Base-by-base conservation (phyloP, 1,140 invertebrate species). In the Sycophila sp. region DNA sequence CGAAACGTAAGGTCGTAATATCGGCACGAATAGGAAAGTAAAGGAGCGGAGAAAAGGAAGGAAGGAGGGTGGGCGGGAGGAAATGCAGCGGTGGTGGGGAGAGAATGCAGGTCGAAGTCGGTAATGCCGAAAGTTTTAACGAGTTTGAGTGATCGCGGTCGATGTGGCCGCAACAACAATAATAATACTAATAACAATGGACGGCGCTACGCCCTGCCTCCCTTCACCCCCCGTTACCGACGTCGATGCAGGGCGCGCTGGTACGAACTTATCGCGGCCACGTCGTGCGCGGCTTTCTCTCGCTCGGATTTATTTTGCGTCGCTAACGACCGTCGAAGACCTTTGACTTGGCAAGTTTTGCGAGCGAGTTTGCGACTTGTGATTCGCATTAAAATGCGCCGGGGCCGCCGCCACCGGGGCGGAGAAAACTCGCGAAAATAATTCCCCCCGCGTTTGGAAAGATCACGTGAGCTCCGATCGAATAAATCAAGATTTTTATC, bases 121-220 rank as follows among this genome's bases (percentile, higher is more conserved):
- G 77, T 81, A 86, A 85, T 85, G 80, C 76, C 72, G 70, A 84
- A 85, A 85, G 84, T 85, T 85, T 84, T 84, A 85, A 85, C 84
- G 82, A 85, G 81, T 84, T 84, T 83, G 84, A 85, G 75, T 81
- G 83, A 85, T 84, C 80, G 79, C 75, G 77, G 82, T 84, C 83
- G 81, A 85, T 85, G 80, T 34, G 47, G 13, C 26, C 59, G 34
- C 80, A 83, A 83, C 73, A 75, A 79, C 79, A 83, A 83, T 83
- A 83, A 84, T 80, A 77, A 80, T 78, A 80, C 80, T 77, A 78
- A 77, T 75, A 78, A 79, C 80, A 78, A 79, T 81, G 76, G 77
- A 76, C 73, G 71, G 73, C 72, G 74, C 72, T 71, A 73, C 73
- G 75, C 72, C n/a, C n/a, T n/a, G n/a, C n/a, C n/a, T n/a, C n/a